Evolutionary conservation across 2,113 vertebrate genomes (phyloP), one percentile per base, ranked within the genome.

Genomic region (Cinclus mexicanus): DNA sequence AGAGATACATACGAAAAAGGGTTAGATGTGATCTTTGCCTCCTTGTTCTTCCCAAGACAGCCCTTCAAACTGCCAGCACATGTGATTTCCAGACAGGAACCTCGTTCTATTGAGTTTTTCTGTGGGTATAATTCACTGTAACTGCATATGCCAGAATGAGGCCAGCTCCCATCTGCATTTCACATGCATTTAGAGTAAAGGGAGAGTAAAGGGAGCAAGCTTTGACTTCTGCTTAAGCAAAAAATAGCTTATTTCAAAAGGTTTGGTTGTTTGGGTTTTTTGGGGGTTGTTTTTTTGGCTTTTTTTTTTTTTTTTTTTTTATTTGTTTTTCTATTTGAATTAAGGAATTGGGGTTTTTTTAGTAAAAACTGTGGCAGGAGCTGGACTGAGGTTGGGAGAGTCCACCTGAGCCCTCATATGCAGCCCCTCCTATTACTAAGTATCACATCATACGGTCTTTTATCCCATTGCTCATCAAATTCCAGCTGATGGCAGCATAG

Each of bases 381-480:
- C 31, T 52, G 33, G 31, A 50, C 35, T 49, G 14, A 16, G 9
- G 3, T 67, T 82, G 39, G 26, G 61, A 68, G 24, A 13, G 7
- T 84, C 61, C 11, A 3, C 35, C 60, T 53, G 46, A 87, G 39
- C 26, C 42, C 57, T 79, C 39, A 42, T 33, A 71, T 20, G 14
- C 70, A 94, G 25, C 60, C 70, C 33, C 24, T 83, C 46, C 52
- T 89, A 31, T 84, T 90, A 52, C 33, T 68, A 47, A 88, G 46
- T 76, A 71, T 75, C 86, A 68, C 83, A 60, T 85, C 83, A 37
- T 90, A 59, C 52, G 12, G 61, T 93, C 82, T 94, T 91, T 93
- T 79, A 72, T 92, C 61, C 59, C 16, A 71, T 75, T 71, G 78
- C 65, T 88, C 65, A 90, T 93, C 91, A 42, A 79, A 90, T 90